These are phyloP conservation scores for Cavia porcellus DNA, from an alignment of 2,113 vertebrate genomes.

Conservation along the genomic window DNA sequence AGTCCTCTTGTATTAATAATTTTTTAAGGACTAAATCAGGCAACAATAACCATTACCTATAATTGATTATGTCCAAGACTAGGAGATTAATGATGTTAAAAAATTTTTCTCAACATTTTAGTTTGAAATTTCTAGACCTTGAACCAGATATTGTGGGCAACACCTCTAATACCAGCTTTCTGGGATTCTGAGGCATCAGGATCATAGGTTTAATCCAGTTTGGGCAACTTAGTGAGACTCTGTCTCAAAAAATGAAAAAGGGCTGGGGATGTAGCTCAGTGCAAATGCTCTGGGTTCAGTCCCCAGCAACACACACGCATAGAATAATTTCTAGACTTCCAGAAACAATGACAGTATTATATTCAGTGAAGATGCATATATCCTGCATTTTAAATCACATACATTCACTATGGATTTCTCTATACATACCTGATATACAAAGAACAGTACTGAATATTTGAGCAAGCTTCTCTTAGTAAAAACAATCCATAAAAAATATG, in stretches of 20 bases:
- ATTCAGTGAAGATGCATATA: neutral
- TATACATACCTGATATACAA: neutral
- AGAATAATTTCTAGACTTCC: conserved; percentile 46
- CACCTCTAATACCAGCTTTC: neutral
- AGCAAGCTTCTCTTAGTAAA: neutral
- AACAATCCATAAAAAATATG: neutral
- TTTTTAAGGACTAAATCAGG: conserved; percentile 37
- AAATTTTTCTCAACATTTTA: conserved; percentile 17
- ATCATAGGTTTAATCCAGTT: neutral
- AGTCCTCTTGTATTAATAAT: conserved; percentile 20
- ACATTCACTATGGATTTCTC: neutral
- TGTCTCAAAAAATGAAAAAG: neutral
- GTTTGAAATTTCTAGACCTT: conserved; percentile 60
- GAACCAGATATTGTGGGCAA: neutral
- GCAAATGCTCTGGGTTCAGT: neutral
- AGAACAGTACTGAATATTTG: neutral
- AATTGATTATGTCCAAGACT: conserved; percentile 56
- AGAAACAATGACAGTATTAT: conserved; percentile 8
- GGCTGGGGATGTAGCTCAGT: neutral
- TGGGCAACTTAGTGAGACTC: neutral
- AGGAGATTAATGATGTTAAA: neutral
- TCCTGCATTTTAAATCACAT: neutral
- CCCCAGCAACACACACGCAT: neutral
- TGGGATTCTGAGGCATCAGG: neutral
- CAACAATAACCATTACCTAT: neutral